Evolutionary conservation across 2,888 invertebrate genomes (phyloP).

Genomic region (Deroplatys truncata): DNA sequence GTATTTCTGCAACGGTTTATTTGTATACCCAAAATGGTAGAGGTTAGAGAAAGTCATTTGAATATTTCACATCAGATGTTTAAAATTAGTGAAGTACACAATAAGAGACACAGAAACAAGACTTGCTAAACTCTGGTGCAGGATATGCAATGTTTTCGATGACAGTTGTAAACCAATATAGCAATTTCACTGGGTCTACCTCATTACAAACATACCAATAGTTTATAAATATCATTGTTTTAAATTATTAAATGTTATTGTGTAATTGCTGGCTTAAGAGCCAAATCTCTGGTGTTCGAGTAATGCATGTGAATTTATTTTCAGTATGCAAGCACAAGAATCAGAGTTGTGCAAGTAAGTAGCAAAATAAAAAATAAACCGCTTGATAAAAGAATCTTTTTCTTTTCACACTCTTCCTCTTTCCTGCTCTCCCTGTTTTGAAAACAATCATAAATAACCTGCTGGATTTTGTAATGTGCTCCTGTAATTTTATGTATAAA

Average conservation of each 20-base stretch:
- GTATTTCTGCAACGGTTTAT: no score
- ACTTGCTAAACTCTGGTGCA: conserved; percentile 5
- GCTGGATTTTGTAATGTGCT: conserved; percentile 15
- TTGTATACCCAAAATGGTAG: no score
- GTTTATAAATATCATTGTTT: conserved; percentile 25
- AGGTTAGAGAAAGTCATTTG: no score
- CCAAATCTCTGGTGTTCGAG: not conserved
- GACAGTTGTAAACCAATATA: conserved; percentile 22
- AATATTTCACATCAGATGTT: no score
- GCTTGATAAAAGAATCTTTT: not conserved
- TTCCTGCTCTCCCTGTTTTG: not conserved
- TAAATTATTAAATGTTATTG: conserved; percentile 23
- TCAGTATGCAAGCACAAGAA: conserved; percentile 1
- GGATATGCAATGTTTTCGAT: conserved; percentile 22
- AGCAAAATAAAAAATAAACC: no score
- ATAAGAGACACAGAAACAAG: not conserved
- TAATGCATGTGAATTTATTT: conserved; percentile 7
- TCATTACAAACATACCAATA: conserved; percentile 29
- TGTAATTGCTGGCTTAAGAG: conserved; percentile 4
- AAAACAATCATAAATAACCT: conserved; percentile 1
- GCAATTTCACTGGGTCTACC: conserved; percentile 30
- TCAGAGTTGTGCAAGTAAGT: no score
- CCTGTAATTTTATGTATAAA: conserved; percentile 15
- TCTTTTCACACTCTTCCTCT: not conserved
- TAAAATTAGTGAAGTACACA: not conserved